Percentiles rank a stretch among this genome's conserved stretches.
Evolutionary conservation across 2,888 invertebrate genomes (phyloP).

Genomic region (Chrysolina haemoptera): DNA sequence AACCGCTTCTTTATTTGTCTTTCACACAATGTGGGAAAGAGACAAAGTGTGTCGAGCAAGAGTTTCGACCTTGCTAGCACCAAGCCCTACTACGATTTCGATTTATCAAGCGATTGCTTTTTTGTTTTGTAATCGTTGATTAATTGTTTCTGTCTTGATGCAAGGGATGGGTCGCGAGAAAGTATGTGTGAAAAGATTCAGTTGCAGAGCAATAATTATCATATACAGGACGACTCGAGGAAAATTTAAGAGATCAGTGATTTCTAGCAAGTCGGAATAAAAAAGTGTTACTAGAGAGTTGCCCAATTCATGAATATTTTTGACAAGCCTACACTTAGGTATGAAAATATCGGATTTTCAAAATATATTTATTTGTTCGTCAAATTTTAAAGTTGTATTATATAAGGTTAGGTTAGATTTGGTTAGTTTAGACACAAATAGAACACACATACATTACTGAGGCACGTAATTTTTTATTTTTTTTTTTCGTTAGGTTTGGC

Average conservation of each 20-base stretch:
- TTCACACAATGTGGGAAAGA: slow-evolving; percentile 35
- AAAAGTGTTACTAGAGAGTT: too few species aligned
- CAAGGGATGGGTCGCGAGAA: slow-evolving; percentile 11
- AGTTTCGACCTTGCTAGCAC: slow-evolving; percentile 40
- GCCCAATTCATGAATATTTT: too few species aligned
- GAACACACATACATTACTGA: too few species aligned
- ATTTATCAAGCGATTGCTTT: slow-evolving; percentile 25
- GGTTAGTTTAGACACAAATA: too few species aligned
- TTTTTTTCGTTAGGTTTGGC: too few species aligned
- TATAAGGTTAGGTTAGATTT: too few species aligned
- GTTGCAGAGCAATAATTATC: neutral
- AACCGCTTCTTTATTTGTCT: slow-evolving; percentile 39
- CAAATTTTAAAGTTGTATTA: too few species aligned
- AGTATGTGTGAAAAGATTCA: neutral
- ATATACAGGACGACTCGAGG: neutral
- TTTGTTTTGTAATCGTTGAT: slow-evolving; percentile 32
- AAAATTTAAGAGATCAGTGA: neutral
- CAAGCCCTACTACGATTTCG: slow-evolving; percentile 38
- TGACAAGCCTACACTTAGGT: too few species aligned
- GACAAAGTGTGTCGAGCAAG: slow-evolving; percentile 36
- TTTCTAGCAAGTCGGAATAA: neutral
- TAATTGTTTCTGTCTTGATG: slow-evolving; percentile 14
- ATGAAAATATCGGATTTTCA: too few species aligned
- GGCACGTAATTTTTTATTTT: too few species aligned
- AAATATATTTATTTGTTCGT: too few species aligned